Evolutionary conservation across 2,113 vertebrate genomes (phyloP), one percentile per base, ranked within the genome.

Genomic region (Alligator sinensis): DNA sequence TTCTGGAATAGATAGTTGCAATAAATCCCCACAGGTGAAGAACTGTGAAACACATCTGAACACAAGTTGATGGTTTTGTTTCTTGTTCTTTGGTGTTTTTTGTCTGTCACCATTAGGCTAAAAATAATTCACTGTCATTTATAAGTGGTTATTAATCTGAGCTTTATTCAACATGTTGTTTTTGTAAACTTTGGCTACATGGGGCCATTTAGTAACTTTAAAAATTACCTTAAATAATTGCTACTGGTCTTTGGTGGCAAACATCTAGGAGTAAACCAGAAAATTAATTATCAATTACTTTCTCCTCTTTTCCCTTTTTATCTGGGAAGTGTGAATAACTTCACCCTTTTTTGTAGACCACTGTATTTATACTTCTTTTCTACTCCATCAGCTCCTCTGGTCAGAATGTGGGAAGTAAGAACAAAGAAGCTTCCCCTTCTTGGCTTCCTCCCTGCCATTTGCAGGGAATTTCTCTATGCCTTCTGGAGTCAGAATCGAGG

Each of bases 61-160:
- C 38, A 38, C 38, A 38, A 38, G 38, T 38, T 38, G 38, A 38
- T 38, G 38, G 38, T 38, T 38, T 38, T 38, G 38, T 38, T 38
- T 38, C 7, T 38, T 38, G 5, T 38, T 38, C 38, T 38, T 38
- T 8, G 7, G 38, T 5, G 38, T 38, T 38, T 38, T 38, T 38
- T 38, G 38, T 38, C 38, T 38, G 38, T 38, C 38, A 38, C 38
- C 38, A 38, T 38, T 38, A 38, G 38, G 38, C 38, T 38, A 38
- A 38, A 38, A 38, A 38, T 38, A 38, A 38, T 38, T 38, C 34
- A 77, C 83, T 86, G 60, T 81, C 64, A 72, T 38, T 59, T 80
- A 86, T 91, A 80, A 81, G 86, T 86, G 78, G 76, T 77, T 63
- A 91, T 77, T 77, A 91, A 77, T 63, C 38, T 60, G 62, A 76